A percentile compares a stretch with the other conserved stretches of the same genome.
Evolutionary conservation across 2,113 vertebrate species (phyloP).

Genomic region (Microcebus lehilahytsara): DNA sequence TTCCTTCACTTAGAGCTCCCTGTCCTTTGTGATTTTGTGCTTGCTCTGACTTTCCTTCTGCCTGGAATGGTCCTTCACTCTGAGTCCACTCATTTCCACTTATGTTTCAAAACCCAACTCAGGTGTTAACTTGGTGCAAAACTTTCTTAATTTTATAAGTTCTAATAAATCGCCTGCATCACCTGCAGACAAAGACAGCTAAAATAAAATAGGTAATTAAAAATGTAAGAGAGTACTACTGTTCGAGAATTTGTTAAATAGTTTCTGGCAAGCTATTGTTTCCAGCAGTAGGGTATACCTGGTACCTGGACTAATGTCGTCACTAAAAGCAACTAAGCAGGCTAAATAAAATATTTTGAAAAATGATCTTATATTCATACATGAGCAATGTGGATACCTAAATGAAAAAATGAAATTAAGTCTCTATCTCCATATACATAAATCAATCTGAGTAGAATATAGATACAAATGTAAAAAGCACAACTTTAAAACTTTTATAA

Average conservation of each 20-base stretch:
- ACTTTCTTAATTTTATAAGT: neutral
- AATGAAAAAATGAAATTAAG: neutral
- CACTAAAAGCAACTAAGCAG: neutral
- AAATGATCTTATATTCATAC: neutral
- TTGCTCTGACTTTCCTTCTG: neutral
- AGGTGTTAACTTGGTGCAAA: neutral
- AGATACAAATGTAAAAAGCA: slow-evolving; percentile 6
- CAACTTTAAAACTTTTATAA: slow-evolving; percentile 20
- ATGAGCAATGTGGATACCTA: neutral
- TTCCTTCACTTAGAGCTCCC: rapidly evolving
- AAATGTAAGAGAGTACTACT: neutral
- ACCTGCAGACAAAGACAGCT: neutral
- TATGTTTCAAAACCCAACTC: neutral
- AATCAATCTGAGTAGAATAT: neutral
- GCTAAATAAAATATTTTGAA: neutral
- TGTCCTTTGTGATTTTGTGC: rapidly evolving
- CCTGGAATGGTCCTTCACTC: neutral
- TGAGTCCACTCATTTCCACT: neutral
- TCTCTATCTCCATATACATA: neutral
- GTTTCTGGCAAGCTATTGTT: neutral
- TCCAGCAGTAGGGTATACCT: neutral
- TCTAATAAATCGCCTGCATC: neutral
- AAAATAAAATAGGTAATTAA: neutral
- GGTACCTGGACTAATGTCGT: neutral
- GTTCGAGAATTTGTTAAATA: neutral